Conservation (phyloP, 2,888 invertebrate genomes). For the Isoperla grammatica region DNA sequence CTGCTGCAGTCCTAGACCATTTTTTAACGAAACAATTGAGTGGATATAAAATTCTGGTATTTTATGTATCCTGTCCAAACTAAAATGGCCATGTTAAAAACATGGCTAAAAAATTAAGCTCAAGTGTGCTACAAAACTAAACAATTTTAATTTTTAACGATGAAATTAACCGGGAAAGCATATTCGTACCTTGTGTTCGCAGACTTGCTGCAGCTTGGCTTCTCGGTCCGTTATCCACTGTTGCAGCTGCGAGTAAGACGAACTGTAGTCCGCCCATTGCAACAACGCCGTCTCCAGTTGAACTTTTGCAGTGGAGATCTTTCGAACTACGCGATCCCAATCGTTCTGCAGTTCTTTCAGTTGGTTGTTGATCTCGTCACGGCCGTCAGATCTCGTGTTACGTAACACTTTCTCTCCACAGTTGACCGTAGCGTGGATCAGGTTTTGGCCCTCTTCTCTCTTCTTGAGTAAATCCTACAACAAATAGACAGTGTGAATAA, state of each 20-base stretch:
- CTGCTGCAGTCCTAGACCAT: too few relatives aligned
- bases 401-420: slow-evolving; percentile 85
- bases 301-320: slow-evolving; percentile 86
- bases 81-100: too few relatives aligned
- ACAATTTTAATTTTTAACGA: too few relatives aligned
- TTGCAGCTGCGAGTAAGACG: slow-evolving; percentile 84
- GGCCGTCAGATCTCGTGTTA: slow-evolving; percentile 83
- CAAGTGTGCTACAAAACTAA: too few relatives aligned
- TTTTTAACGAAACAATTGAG: too few relatives aligned
- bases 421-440: slow-evolving; percentile 81
- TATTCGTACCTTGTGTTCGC: slow-evolving; percentile 65
- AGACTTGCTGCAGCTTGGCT: slow-evolving; percentile 84
- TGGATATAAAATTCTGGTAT: too few relatives aligned
- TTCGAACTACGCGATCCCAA: slow-evolving; percentile 87
- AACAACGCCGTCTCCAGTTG: slow-evolving; percentile 82
- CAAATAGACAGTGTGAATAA: slow-evolving; percentile 36
- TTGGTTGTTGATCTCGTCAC: slow-evolving; percentile 79
- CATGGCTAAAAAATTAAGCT: too few relatives aligned
- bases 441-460: slow-evolving; percentile 80
- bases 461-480: slow-evolving; percentile 73
- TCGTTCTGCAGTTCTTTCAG: slow-evolving; percentile 85
- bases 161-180: too few relatives aligned
- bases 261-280: slow-evolving; percentile 95
- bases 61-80: too few relatives aligned
- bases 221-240: slow-evolving; percentile 94